These are phyloP conservation scores for Papilio helenus DNA, from an alignment of 1,140 invertebrate genomes.

Conservation along the genomic window DNA sequence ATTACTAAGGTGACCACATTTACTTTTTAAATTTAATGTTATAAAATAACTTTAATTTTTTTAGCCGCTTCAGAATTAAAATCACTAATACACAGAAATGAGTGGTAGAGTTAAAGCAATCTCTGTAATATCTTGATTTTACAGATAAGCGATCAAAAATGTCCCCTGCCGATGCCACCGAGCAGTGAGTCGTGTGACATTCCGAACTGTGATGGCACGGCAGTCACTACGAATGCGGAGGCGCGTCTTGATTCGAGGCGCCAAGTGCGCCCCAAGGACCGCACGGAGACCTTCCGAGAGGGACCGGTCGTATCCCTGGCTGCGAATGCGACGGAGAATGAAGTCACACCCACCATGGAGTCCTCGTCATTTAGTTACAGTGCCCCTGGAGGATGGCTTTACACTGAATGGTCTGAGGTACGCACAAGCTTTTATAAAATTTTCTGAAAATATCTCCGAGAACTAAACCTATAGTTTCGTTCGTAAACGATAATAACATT, in stretches of 20 bases:
- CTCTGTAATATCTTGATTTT: slow-evolving; percentile 41
- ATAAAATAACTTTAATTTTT: neutral
- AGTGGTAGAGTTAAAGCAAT: neutral
- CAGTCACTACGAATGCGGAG: slow-evolving; percentile 45
- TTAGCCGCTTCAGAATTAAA: too few species aligned
- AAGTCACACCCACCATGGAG: slow-evolving; percentile 55
- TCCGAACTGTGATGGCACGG: slow-evolving; percentile 73
- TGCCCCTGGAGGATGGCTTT: slow-evolving; percentile 73
- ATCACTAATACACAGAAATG: too few species aligned
- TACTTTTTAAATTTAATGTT: neutral
- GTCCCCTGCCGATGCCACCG: slow-evolving; percentile 74
- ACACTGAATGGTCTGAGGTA: slow-evolving; percentile 78
- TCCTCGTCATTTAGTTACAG: slow-evolving; percentile 62
- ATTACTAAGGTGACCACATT: slow-evolving; percentile 66
- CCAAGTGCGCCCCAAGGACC: slow-evolving; percentile 68
- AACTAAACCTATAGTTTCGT: too few species aligned
- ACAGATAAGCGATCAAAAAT: slow-evolving; percentile 79
- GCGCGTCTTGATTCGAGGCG: slow-evolving; percentile 68
- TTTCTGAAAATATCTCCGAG: neutral
- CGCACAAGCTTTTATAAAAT: neutral
- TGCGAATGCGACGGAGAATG: slow-evolving; percentile 62
- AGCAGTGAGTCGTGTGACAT: slow-evolving; percentile 72
- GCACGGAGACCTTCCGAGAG: slow-evolving; percentile 68
- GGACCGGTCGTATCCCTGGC: slow-evolving; percentile 67
- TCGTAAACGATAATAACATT: too few species aligned